A percentile compares a stretch with the other conserved stretches of the same genome.
phyloP scores from a whole-genome alignment of 2,888 invertebrate species.

The Thymelicus lineola region DNA sequence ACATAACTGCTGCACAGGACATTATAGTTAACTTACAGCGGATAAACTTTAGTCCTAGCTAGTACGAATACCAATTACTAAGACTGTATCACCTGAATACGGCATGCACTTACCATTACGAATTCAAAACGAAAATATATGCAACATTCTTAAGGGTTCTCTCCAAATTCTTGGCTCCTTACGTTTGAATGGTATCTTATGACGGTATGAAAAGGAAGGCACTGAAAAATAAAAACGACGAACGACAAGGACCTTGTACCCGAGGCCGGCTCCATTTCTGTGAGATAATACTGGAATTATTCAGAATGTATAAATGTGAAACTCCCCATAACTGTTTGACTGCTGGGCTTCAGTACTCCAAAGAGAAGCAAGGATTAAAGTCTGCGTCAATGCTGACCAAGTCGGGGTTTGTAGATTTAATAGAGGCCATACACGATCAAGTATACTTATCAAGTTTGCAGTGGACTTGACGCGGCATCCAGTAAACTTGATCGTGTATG shows the following conservation, averaged over 20 bases:
- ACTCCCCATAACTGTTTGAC: background rate
- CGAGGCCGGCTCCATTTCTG: constrained; percentile 10
- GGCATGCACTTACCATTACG: background rate
- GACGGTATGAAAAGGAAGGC: constrained; percentile 28
- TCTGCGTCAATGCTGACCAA: too few species aligned
- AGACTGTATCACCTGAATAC: background rate
- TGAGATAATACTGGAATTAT: too few species aligned
- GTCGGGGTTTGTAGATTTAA: too few species aligned
- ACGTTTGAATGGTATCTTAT: constrained; percentile 33
- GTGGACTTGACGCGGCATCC: too few species aligned
- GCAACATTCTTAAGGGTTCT: constrained; percentile 8
- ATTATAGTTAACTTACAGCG: background rate
- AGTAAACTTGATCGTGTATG: too few species aligned
- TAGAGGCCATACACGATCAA: too few species aligned
- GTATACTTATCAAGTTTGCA: too few species aligned
- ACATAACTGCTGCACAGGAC: background rate
- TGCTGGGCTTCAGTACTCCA: too few species aligned
- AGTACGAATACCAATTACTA: constrained; percentile 5
- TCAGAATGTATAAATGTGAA: constrained; percentile 1
- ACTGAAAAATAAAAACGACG: constrained; percentile 24
- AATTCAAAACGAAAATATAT: constrained; percentile 9
- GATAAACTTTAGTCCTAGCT: background rate
- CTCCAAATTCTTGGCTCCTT: constrained; percentile 24
- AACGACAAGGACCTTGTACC: constrained; percentile 14
- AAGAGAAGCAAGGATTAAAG: too few species aligned